Percentiles rank a stretch among this genome's conserved stretches.
Evolutionary conservation across 2,888 invertebrate species (phyloP).

Genomic region (Cephus spinipes): DNA sequence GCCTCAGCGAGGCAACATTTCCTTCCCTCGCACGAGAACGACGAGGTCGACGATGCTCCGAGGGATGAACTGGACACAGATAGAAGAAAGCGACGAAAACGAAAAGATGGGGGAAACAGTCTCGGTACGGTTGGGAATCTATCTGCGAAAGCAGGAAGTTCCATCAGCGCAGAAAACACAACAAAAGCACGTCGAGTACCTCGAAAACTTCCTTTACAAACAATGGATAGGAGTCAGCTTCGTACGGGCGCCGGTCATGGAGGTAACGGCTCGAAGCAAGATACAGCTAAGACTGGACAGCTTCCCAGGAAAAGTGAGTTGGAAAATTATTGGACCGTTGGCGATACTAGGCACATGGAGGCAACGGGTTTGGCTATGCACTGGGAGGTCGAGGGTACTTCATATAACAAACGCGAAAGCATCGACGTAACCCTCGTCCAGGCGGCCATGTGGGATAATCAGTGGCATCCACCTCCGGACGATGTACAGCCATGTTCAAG

Average conservation of each 20-base stretch:
- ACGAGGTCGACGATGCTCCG: constrained; percentile 44
- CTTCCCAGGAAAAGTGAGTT: constrained; percentile 46
- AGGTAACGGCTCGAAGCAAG: constrained; percentile 23
- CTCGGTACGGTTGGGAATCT: constrained; percentile 28
- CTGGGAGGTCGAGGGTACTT: constrained; percentile 54
- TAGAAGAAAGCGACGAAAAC: constrained; percentile 29
- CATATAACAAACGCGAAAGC: constrained; percentile 45
- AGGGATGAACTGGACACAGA: constrained; percentile 16
- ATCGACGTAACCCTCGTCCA: constrained; percentile 47
- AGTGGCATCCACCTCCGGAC: constrained; percentile 57
- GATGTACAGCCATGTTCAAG: constrained; percentile 64
- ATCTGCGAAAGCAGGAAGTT: constrained; percentile 21
- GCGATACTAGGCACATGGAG: constrained; percentile 17
- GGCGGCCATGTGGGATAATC: constrained; percentile 53
- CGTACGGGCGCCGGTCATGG: constrained; percentile 31
- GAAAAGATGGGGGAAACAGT: constrained; percentile 45
- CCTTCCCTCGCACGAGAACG: constrained; percentile 45
- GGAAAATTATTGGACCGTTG: constrained; percentile 34
- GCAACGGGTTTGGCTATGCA: constrained; percentile 57
- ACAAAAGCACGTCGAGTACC: constrained; percentile 49
- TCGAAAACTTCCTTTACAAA: constrained; percentile 57
- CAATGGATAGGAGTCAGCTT: constrained; percentile 43
- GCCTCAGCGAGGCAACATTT: constrained; percentile 61
- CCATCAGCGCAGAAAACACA: constrained; percentile 15
- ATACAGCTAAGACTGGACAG: constrained; percentile 22